Evolutionary conservation across 2,888 invertebrate genomes (phyloP).

Genomic region (Drosophila acutilabella): DNA sequence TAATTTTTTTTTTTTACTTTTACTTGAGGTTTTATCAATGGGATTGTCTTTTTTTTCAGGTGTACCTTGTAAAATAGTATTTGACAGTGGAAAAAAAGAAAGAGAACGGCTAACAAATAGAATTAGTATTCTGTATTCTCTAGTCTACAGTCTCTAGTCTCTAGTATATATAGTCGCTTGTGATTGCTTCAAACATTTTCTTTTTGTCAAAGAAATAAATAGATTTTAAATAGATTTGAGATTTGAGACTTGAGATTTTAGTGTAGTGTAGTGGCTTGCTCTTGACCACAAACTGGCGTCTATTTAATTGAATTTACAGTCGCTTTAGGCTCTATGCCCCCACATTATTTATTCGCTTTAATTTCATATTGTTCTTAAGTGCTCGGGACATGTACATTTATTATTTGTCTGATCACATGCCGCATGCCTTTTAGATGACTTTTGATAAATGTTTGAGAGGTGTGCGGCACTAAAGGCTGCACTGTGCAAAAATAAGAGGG

Average conservation of each 20-base stretch:
- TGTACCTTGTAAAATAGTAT: no score
- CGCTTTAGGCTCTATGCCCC: constrained; percentile 36
- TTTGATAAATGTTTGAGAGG: constrained; percentile 11
- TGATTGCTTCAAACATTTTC: constrained; percentile 34
- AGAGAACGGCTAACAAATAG: constrained; percentile 1
- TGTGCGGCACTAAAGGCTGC: no score
- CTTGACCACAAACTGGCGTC: constrained; percentile 53
- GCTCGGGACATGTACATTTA: constrained; percentile 9
- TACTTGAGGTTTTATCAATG: constrained; percentile 16
- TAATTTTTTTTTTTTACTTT: constrained; percentile 5
- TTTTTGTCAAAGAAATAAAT: constrained; percentile 10
- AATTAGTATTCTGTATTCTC: background rate
- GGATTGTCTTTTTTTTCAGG: background rate
- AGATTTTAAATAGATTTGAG: constrained; percentile 49
- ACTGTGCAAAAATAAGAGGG: no score
- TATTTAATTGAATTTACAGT: constrained; percentile 50
- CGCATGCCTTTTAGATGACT: background rate
- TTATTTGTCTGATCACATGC: background rate
- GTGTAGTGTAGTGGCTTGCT: constrained; percentile 52
- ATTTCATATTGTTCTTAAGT: constrained; percentile 19
- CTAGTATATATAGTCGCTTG: constrained; percentile 47
- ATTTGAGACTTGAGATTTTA: background rate
- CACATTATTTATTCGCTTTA: constrained; percentile 5
- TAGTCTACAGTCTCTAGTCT: no score
- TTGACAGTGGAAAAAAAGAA: no score